A percentile compares a stretch with the other conserved stretches of the same genome.
phyloP scores from a whole-genome alignment of 2,888 invertebrate species.

The Coleophora flavipennella region DNA sequence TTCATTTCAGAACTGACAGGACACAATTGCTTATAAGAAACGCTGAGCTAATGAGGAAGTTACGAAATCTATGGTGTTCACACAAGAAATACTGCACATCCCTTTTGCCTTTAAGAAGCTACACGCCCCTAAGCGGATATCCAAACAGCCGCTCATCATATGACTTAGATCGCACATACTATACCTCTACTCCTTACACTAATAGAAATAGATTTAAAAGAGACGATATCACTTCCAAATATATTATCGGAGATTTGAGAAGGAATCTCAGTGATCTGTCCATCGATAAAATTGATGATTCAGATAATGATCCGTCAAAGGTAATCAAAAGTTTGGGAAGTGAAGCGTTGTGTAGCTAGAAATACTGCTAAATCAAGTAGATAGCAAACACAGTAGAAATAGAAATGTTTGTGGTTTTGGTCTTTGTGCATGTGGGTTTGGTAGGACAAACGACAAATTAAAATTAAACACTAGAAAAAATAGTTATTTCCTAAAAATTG shows the following conservation, averaged over 20 bases:
- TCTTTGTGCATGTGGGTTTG: too few relatives aligned
- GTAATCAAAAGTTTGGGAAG: constrained; percentile 26
- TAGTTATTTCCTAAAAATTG: too few relatives aligned
- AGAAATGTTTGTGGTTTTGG: too few relatives aligned
- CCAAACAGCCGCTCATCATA: constrained; percentile 58
- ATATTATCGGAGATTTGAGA: constrained; percentile 41
- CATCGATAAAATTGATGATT: constrained; percentile 51
- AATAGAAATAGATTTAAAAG: constrained; percentile 48
- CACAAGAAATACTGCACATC: constrained; percentile 72
- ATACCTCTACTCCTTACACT: constrained; percentile 54
- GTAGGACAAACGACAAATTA: too few relatives aligned
- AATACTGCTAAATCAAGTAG: too few relatives aligned
- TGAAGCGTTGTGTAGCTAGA: too few relatives aligned
- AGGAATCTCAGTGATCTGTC: constrained; percentile 54
- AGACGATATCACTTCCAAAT: constrained; percentile 27
- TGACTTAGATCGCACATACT: constrained; percentile 60
- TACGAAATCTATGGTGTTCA: constrained; percentile 74
- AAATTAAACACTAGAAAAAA: too few relatives aligned
- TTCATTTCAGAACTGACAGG: constrained; percentile 74
- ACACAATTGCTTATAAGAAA: constrained; percentile 75
- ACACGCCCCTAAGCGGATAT: constrained; percentile 58
- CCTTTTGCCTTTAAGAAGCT: constrained; percentile 46
- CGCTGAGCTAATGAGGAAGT: constrained; percentile 73
- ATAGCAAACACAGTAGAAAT: too few relatives aligned
- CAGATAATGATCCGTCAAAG: constrained; percentile 56